Percentiles rank a stretch among this genome's conserved stretches.
phyloP scores from a whole-genome alignment of 2,113 vertebrate genomes.

The Rhizomys pruinosus region DNA sequence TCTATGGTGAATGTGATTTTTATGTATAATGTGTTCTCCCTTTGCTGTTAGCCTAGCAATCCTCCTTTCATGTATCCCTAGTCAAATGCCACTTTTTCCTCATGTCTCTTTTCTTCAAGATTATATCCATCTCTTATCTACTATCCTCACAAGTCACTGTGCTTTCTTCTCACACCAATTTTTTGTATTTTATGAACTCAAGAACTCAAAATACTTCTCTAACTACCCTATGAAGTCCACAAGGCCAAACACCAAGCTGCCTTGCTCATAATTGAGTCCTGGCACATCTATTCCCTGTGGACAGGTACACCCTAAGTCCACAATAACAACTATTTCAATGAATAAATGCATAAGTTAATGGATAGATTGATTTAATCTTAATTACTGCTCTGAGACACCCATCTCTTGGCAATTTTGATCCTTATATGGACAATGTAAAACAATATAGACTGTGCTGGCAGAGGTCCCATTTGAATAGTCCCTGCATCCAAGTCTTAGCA shows the following conservation, averaged over 20 bases:
- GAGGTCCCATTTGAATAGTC: not conserved
- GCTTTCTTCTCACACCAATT: not conserved
- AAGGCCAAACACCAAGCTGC: not conserved
- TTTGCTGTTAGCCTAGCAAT: not conserved
- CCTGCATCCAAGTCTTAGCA: not conserved
- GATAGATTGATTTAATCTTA: not conserved
- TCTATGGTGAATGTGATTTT: not conserved
- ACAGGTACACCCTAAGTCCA: not conserved
- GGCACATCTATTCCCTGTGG: too few species aligned
- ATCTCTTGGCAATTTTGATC: not conserved
- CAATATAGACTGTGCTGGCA: not conserved
- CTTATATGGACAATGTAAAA: not conserved
- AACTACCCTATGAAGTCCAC: not conserved
- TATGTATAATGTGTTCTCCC: not conserved
- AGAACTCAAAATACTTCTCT: not conserved
- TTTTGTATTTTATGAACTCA: not conserved
- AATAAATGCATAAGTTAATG: not conserved
- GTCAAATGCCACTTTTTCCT: not conserved
- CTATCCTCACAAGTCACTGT: not conserved
- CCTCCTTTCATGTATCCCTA: not conserved
- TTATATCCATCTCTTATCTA: not conserved
- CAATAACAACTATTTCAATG: not conserved
- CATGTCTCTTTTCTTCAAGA: not conserved
- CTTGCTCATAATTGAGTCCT: fast-evolving
- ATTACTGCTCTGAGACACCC: not conserved